Conservation (phyloP, 2,113 vertebrate genomes). For the Psilopsiagon aymara region DNA sequence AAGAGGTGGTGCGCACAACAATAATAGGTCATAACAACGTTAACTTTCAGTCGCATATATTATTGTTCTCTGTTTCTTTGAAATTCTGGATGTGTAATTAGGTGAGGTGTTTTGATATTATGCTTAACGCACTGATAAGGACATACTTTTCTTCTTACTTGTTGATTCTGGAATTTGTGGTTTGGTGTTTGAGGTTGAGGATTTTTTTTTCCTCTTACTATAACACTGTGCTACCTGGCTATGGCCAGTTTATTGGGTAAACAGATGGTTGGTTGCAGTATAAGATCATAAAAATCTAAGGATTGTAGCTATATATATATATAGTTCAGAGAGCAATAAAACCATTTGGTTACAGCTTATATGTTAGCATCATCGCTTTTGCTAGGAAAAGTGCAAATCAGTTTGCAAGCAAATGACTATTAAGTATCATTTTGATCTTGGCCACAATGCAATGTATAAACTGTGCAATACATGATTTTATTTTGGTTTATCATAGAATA, state of each 20-base stretch:
- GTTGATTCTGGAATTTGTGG: neutral
- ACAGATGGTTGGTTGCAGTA: neutral
- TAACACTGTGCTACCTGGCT: neutral
- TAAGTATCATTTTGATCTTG: neutral
- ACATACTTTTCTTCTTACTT: neutral
- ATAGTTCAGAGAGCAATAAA: neutral
- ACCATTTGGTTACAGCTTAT: neutral
- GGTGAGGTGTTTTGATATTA: neutral
- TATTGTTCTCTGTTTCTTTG: conserved; percentile 42
- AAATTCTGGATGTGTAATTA: conserved; percentile 35
- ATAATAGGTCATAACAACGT: conserved; percentile 68
- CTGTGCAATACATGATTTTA: neutral
- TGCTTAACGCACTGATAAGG: neutral
- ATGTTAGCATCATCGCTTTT: neutral
- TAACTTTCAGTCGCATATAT: conserved; percentile 61
- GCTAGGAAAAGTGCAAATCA: neutral
- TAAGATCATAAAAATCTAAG: neutral
- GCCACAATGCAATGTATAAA: neutral
- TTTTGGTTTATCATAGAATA: neutral
- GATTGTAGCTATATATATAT: neutral
- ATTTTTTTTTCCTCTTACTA: neutral
- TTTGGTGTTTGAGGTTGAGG: neutral
- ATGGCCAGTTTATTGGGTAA: neutral
- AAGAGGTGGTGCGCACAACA: conserved; percentile 49
- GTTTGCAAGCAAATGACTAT: neutral